A percentile compares a stretch with the other conserved stretches of the same genome.
These are phyloP conservation scores for Chydorus sphaericus DNA, from an alignment of 2,888 invertebrate species.

Conservation along the genomic window DNA sequence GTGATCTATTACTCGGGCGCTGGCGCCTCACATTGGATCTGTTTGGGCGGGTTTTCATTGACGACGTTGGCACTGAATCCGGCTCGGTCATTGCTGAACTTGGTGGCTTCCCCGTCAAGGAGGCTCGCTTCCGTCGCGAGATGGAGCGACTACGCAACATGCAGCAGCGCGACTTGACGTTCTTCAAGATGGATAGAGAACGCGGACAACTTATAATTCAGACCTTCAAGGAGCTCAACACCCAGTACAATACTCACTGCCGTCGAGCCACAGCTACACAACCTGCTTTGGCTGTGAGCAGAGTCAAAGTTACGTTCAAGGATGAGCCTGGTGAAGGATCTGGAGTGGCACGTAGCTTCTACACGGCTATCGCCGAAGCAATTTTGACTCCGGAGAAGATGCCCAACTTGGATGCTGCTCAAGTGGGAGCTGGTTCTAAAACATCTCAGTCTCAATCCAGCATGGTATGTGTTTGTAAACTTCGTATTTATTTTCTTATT, in stretches of 20 bases:
- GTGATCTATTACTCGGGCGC: slow-evolving; percentile 79
- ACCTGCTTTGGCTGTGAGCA: slow-evolving; percentile 78
- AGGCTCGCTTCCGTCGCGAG: slow-evolving; percentile 87
- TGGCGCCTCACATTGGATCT: slow-evolving; percentile 88
- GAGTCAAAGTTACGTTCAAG: slow-evolving; percentile 94
- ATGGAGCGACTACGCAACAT: slow-evolving; percentile 93
- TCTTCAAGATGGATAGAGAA: slow-evolving; percentile 84
- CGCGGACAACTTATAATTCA: slow-evolving; percentile 74
- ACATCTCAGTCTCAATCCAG: slow-evolving; percentile 9
- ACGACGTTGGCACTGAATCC: slow-evolving; percentile 90
- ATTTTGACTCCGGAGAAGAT: slow-evolving; percentile 78
- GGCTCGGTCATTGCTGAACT: slow-evolving; percentile 93
- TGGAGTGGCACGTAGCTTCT: slow-evolving; percentile 94
- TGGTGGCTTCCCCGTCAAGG: slow-evolving; percentile 94
- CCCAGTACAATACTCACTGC: slow-evolving; percentile 68
- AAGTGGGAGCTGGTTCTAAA: slow-evolving; percentile 38
- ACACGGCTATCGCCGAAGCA: slow-evolving; percentile 94
- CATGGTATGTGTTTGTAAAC: background rate
- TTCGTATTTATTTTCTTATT: background rate
- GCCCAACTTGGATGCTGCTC: slow-evolving; percentile 69
- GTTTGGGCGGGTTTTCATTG: slow-evolving; percentile 92
- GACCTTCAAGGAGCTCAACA: slow-evolving; percentile 91
- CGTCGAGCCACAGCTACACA: slow-evolving; percentile 46
- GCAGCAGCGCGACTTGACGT: slow-evolving; percentile 76
- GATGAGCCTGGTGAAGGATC: slow-evolving; percentile 99